These are phyloP conservation scores for Podabrus alpinus DNA, from an alignment of 2,888 invertebrate species.

Conservation along the genomic window DNA sequence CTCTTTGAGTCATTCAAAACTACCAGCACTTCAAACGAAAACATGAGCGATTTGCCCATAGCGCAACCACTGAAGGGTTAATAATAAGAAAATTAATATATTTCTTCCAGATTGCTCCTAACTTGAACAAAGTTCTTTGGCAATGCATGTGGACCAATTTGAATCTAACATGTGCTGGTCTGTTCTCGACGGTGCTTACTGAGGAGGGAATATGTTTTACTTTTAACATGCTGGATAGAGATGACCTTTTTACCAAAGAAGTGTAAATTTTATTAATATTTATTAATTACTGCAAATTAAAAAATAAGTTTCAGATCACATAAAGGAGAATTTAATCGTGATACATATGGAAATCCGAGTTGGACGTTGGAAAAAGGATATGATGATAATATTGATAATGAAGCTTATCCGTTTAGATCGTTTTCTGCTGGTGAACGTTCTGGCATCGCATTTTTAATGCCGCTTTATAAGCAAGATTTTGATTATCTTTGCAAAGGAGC, in stretches of 20 bases:
- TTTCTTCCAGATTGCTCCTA: constrained; percentile 14
- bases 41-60: too few species aligned
- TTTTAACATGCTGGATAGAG: constrained; percentile 68
- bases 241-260: constrained; percentile 63
- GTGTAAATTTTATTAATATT: constrained; percentile 52
- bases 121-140: constrained; percentile 14
- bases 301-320: not conserved
- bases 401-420: constrained; percentile 71
- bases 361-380: constrained; percentile 74
- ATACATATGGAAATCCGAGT: constrained; percentile 41
- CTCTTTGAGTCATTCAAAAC: too few species aligned
- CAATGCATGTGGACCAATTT: constrained; percentile 45
- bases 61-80: too few species aligned
- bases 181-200: constrained; percentile 69
- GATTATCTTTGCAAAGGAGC: constrained; percentile 74
- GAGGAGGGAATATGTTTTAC: constrained; percentile 77
- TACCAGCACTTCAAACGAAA: too few species aligned
- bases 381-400: constrained; percentile 54
- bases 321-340: not conserved
- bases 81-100: not conserved
- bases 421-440: constrained; percentile 68
- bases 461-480: constrained; percentile 63
- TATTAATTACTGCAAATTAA: not conserved
- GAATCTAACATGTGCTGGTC: constrained; percentile 58
- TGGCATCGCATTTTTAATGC: constrained; percentile 66